phyloP scores from a whole-genome alignment of 2,888 invertebrate genomes.

The Calameuta pallipes region DNA sequence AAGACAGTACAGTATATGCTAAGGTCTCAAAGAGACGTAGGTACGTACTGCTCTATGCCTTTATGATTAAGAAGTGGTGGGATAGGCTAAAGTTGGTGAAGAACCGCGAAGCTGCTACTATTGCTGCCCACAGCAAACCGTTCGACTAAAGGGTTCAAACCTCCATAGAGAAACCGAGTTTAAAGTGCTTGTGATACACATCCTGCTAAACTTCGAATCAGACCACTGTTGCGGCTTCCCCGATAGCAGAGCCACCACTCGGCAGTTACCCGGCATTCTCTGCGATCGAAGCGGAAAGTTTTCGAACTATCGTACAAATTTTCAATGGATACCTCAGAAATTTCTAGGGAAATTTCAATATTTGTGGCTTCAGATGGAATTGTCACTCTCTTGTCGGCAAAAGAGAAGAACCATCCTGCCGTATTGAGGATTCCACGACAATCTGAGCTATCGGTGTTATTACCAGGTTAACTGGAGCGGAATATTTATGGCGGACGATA shows the following conservation, averaged over 20 bases:
- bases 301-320: not conserved
- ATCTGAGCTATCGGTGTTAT: not conserved
- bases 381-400: not conserved
- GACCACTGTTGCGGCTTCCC: slow-evolving; percentile 48
- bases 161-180: slow-evolving; percentile 8
- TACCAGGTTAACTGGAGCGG: not conserved
- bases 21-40: not conserved
- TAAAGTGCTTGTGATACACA: slow-evolving; percentile 25
- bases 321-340: not conserved
- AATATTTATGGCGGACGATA: not conserved
- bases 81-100: not conserved
- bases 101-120: not conserved
- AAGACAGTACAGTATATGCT: not conserved
- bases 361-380: not conserved
- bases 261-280: not conserved
- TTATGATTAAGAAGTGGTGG: not conserved
- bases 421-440: not conserved
- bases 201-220: slow-evolving; percentile 46
- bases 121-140: not conserved
- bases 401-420: not conserved
- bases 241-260: not conserved
- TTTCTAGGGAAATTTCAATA: not conserved
- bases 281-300: not conserved
- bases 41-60: not conserved
- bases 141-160: not conserved